These are phyloP conservation scores for Catharus minimus DNA, from an alignment of 2,113 vertebrate genomes.

Conservation along the genomic window DNA sequence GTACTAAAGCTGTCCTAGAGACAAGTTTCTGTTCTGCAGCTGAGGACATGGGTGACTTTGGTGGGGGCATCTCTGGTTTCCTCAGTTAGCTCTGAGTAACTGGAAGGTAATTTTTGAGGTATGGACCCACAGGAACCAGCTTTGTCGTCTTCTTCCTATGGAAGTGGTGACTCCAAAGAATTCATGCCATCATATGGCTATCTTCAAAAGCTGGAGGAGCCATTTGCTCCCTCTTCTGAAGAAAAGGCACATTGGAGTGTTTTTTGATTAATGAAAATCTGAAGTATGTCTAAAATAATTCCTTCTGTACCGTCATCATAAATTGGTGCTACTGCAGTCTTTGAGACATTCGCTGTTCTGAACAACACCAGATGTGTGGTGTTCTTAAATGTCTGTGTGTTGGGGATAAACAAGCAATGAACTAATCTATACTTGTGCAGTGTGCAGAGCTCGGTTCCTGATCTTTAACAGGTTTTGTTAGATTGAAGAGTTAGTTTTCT, in stretches of 20 bases:
- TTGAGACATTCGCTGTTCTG: background rate
- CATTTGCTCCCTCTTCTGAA: background rate
- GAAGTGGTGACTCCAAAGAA: background rate
- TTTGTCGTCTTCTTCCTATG: background rate
- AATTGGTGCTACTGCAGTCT: background rate
- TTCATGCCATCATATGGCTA: background rate
- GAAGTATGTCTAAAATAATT: background rate
- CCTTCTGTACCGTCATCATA: background rate
- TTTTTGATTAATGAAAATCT: background rate
- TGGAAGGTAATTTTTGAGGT: background rate
- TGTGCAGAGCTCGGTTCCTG: background rate
- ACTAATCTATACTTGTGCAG: background rate
- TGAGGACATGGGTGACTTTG: background rate
- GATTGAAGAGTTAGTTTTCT: background rate
- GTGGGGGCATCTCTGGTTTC: background rate
- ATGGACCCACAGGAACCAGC: rapidly evolving
- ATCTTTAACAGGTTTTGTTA: background rate
- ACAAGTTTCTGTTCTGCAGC: background rate
- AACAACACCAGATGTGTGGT: background rate
- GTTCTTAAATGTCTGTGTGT: background rate
- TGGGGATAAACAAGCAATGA: background rate
- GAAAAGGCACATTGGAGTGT: background rate
- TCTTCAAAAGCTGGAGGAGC: background rate
- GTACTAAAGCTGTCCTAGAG: background rate
- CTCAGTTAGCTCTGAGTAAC: background rate